Percentiles rank a stretch among this genome's conserved stretches.
Conservation (phyloP, 2,797 vertebrate species). For the Enteromius trimaculatus region DNA sequence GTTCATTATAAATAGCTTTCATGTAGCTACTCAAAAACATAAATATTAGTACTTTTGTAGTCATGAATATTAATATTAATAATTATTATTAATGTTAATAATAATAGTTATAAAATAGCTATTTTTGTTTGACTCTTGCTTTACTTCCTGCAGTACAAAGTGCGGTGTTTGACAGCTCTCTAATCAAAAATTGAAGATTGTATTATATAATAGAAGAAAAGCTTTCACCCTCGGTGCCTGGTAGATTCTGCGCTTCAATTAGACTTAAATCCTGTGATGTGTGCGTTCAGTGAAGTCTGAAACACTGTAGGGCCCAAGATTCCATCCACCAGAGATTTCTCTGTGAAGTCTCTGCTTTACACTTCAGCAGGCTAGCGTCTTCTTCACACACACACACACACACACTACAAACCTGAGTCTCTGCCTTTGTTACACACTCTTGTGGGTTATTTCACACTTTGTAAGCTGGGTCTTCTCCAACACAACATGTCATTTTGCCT, state of each 20-base stretch:
- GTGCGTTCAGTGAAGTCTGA: slow-evolving; percentile 44
- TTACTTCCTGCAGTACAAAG: slow-evolving; percentile 26
- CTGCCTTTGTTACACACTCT: slow-evolving; percentile 41
- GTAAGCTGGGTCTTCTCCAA: slow-evolving; percentile 23
- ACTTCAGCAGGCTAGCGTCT: slow-evolving; percentile 50
- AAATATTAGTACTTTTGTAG: not conserved
- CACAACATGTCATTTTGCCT: slow-evolving; percentile 21
- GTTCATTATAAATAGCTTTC: not conserved
- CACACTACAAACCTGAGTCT: slow-evolving; percentile 36
- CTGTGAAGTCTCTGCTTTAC: slow-evolving; percentile 51
- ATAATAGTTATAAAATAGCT: not conserved
- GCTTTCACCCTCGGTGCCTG: slow-evolving; percentile 39
- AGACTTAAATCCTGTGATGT: slow-evolving; percentile 52
- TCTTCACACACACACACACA: slow-evolving; percentile 14
- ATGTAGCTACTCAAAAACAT: not conserved
- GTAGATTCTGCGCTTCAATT: slow-evolving; percentile 48
- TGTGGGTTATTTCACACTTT: slow-evolving; percentile 22
- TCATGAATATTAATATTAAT: not conserved
- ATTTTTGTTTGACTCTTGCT: slow-evolving; percentile 9
- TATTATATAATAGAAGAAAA: slow-evolving; percentile 49
- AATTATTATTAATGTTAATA: not conserved
- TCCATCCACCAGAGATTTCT: slow-evolving; percentile 50
- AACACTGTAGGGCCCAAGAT: slow-evolving; percentile 41
- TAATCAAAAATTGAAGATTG: slow-evolving; percentile 51
- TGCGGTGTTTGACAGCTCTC: slow-evolving; percentile 38